Evolutionary conservation across 2,797 vertebrate genomes (phyloP).

Genomic region (Sebastes dallii): DNA sequence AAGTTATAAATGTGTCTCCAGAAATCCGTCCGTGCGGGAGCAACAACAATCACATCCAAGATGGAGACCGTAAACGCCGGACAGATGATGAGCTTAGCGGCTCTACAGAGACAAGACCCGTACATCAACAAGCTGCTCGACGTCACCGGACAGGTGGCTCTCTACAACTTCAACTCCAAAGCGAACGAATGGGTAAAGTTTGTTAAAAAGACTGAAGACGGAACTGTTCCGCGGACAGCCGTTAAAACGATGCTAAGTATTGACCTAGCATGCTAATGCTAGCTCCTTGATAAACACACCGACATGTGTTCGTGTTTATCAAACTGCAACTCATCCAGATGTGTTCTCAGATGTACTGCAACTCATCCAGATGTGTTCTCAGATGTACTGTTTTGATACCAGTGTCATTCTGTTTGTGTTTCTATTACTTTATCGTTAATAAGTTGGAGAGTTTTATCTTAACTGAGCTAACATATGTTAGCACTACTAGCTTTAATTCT

Average conservation of each 20-base stretch:
- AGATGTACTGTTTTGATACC: accelerated
- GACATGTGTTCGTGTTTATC: too few species aligned
- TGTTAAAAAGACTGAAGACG: not conserved
- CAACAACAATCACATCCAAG: constrained; percentile 77
- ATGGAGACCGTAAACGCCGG: constrained; percentile 91
- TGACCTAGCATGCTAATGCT: constrained; percentile 53
- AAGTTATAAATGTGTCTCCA: constrained; percentile 58
- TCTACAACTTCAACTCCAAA: constrained; percentile 95
- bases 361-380: not conserved
- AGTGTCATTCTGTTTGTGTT: not conserved
- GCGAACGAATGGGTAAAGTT: constrained; percentile 92
- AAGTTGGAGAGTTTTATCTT: accelerated
- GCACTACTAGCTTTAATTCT: not conserved
- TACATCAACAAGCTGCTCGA: constrained; percentile 94
- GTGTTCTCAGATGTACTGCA: too few species aligned
- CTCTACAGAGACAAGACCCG: constrained; percentile 91
- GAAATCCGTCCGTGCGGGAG: constrained; percentile 70
- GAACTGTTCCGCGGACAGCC: not conserved
- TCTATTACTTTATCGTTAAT: accelerated
- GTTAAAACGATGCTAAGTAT: not conserved
- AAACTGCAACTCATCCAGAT: too few species aligned
- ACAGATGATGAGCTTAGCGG: constrained; percentile 93
- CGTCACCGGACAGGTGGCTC: constrained; percentile 94
- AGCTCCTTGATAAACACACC: constrained; percentile 3
- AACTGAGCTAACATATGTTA: not conserved